phyloP scores from a whole-genome alignment of 2,888 invertebrate species.

The Willowsia nigromaculata region DNA sequence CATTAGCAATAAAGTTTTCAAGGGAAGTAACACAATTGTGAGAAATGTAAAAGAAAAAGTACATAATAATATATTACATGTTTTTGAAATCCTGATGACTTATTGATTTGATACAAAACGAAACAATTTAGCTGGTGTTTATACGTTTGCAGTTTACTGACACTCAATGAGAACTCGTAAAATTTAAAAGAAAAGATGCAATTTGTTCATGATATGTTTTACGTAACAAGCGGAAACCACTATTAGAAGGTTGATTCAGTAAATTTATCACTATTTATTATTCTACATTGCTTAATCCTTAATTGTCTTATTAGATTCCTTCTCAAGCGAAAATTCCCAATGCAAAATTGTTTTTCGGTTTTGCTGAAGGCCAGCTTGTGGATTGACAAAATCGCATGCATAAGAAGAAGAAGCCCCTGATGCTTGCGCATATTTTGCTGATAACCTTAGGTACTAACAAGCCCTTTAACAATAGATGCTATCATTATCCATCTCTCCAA shows the following conservation, averaged over 20 bases:
- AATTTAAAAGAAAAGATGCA: too few relatives aligned
- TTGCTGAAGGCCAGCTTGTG: slow-evolving; percentile 24
- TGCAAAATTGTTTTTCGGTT: slow-evolving; percentile 53
- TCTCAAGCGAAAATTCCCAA: slow-evolving; percentile 29
- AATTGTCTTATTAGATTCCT: not conserved
- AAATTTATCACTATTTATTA: not conserved
- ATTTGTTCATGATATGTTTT: not conserved
- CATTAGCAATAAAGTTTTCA: not conserved
- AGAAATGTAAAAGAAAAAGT: slow-evolving; percentile 16
- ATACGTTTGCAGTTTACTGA: too few relatives aligned
- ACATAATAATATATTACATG: too few relatives aligned
- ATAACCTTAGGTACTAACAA: not conserved
- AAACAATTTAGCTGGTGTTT: too few relatives aligned
- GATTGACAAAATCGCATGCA: slow-evolving; percentile 15
- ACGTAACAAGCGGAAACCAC: not conserved
- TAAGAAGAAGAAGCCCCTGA: not conserved
- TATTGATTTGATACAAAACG: too few relatives aligned
- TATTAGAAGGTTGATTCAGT: not conserved
- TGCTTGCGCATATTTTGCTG: not conserved
- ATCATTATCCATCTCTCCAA: not conserved
- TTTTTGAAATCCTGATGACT: too few relatives aligned
- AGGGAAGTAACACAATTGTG: slow-evolving; percentile 1
- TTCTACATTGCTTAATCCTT: not conserved
- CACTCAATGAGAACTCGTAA: too few relatives aligned
- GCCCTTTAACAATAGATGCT: not conserved